A percentile compares a stretch with the other conserved stretches of the same genome.
Evolutionary conservation across 2,888 invertebrate genomes (phyloP).

Genomic region (Acronicta psi): DNA sequence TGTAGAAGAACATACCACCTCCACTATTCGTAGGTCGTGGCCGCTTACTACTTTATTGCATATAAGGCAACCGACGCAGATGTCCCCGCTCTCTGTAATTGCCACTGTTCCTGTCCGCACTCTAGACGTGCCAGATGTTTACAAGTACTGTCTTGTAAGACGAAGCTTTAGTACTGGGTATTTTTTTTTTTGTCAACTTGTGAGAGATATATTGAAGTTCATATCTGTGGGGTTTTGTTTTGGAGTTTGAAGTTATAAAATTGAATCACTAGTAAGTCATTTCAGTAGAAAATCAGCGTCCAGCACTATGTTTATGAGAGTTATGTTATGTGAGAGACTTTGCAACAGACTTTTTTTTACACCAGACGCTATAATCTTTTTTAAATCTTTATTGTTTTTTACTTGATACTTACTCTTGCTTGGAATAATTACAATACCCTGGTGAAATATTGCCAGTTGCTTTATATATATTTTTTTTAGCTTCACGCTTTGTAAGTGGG

Average conservation of each 20-base stretch:
- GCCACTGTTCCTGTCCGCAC: constrained; percentile 76
- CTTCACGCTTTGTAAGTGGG: too few species aligned
- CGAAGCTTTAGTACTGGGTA: constrained; percentile 56
- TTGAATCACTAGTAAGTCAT: too few species aligned
- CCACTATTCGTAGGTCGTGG: constrained; percentile 53
- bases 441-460: too few species aligned
- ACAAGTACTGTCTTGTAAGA: constrained; percentile 75
- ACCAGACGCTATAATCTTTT: too few species aligned
- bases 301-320: too few species aligned
- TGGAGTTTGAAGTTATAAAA: constrained; percentile 3
- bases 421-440: too few species aligned
- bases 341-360: too few species aligned
- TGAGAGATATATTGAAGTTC: constrained; percentile 43
- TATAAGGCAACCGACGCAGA: constrained; percentile 78
- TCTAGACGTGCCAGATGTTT: constrained; percentile 80
- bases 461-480: too few species aligned
- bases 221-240: constrained; percentile 18
- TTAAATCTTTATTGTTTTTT: too few species aligned
- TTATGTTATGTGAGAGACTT: too few species aligned
- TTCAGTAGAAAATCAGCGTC: too few species aligned
- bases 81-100: constrained; percentile 79
- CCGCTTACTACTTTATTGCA: constrained; percentile 77
- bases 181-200: constrained; percentile 49
- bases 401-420: too few species aligned
- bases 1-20: constrained; percentile 40